Evolutionary conservation across 1,140 invertebrate genomes (phyloP), one percentile per base, ranked within the genome.

Genomic region (Drosophila athabasca): DNA sequence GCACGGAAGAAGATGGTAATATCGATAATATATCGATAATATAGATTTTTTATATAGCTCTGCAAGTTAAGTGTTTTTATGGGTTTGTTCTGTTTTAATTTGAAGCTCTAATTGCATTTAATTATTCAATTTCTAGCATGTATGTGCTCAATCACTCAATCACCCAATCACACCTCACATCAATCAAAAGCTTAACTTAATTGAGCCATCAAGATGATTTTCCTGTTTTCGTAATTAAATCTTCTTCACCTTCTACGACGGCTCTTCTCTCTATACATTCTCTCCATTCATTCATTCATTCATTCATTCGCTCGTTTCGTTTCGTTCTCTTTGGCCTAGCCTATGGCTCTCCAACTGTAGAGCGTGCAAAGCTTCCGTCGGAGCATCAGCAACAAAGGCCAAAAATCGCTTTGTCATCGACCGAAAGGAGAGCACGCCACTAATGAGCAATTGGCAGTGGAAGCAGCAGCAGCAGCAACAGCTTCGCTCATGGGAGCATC

Each of bases 401-500:
- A 15, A 55, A 31, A 8, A 31, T 39, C 35, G 62, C 66, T 48
- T 48, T 67, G 66, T 67, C 65, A 68, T 54, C 17, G 39, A 31
- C 35, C 43, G 31, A 68, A 68, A 68, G 29, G 31, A 62, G 65
- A 68, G 43, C 65, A 68, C 49, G 66, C 39, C 13, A 66, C 65
- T 66, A 66, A 68, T 68, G 65, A 68, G 61, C 50, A 66, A 68
- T 68, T 48, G 66, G 65, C 48, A 39, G 31, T 8, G 9, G 31
- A 7, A 31, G 29, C 29, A 31, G 29, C 29, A 31, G 29, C 7
- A 9, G 35, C 24, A 35, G 35, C 35, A 35, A 9, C 35, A 35
- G 35, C 9, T 26, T 5, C 11, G 35, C 35, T 9, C 31, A 35
- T 35, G 31, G 31, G 31, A 35, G 35, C 35, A 39, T 39, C 11